Evolutionary conservation across 2,888 invertebrate genomes (phyloP).

Genomic region (Phyllotreta cruciferae): DNA sequence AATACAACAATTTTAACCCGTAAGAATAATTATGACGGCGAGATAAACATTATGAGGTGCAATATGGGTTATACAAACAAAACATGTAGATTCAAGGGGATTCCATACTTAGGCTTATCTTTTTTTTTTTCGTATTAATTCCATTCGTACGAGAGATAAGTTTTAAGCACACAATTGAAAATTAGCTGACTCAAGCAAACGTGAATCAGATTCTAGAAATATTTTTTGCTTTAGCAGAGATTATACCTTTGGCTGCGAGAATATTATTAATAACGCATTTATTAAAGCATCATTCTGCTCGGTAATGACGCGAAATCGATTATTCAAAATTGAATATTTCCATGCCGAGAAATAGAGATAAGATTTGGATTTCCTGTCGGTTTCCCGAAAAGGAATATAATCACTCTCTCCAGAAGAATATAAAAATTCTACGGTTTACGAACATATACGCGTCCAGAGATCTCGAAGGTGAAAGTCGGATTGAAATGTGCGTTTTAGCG

Average conservation of each 20-base stretch:
- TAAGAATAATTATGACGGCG: too few relatives aligned
- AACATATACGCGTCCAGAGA: slow-evolving; percentile 18
- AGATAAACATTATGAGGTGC: too few relatives aligned
- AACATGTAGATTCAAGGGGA: neutral
- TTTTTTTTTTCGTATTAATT: neutral
- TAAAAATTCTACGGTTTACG: slow-evolving; percentile 18
- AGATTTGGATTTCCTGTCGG: slow-evolving; percentile 8
- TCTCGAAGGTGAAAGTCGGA: slow-evolving; percentile 28
- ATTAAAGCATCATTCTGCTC: too few relatives aligned
- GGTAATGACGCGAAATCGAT: too few relatives aligned
- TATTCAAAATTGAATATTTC: too few relatives aligned
- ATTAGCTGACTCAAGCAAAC: slow-evolving; percentile 25
- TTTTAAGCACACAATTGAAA: slow-evolving; percentile 23
- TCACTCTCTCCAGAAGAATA: slow-evolving; percentile 19
- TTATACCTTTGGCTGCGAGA: too few relatives aligned
- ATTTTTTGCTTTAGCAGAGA: slow-evolving; percentile 12
- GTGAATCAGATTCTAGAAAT: slow-evolving; percentile 15
- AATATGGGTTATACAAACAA: too few relatives aligned
- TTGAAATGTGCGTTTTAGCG: slow-evolving; percentile 31
- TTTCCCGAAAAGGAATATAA: slow-evolving; percentile 13
- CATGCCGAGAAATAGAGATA: neutral
- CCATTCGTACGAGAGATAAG: slow-evolving; percentile 14
- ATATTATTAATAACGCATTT: too few relatives aligned
- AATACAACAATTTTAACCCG: too few relatives aligned
- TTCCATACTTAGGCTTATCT: neutral